Percentiles rank a stretch among this genome's conserved stretches.
These are phyloP conservation scores for Eolophus roseicapilla DNA, from an alignment of 2,113 vertebrate genomes.

Conservation along the genomic window DNA sequence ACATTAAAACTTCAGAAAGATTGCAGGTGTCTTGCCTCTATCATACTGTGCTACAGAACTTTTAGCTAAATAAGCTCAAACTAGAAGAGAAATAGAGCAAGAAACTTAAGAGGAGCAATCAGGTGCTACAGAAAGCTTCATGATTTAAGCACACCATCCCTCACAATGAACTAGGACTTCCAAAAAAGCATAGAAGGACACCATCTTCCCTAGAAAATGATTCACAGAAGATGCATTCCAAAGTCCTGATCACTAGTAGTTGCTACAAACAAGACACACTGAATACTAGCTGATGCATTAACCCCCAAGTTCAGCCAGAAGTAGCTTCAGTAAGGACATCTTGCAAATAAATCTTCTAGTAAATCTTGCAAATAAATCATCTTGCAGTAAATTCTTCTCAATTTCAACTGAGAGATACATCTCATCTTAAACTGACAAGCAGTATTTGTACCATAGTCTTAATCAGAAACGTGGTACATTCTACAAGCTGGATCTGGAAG, in stretches of 20 bases:
- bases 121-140: not conserved
- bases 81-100: not conserved
- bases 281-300: not conserved
- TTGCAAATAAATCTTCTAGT: not conserved
- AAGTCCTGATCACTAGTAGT: not conserved
- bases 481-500: not conserved
- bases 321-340: not conserved
- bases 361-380: not conserved
- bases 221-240: not conserved
- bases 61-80: not conserved
- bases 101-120: not conserved
- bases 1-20: not conserved
- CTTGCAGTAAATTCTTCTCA: not conserved
- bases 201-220: not conserved
- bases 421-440: not conserved
- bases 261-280: not conserved
- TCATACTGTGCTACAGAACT: not conserved
- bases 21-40: not conserved
- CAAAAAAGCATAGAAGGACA: not conserved
- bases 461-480: not conserved
- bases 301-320: not conserved
- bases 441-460: not conserved
- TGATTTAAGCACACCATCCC: not conserved
- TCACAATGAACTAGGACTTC: not conserved
- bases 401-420: not conserved